Evolutionary conservation across 1,140 invertebrate genomes (phyloP).

Genomic region (Chlorops oryzae): DNA sequence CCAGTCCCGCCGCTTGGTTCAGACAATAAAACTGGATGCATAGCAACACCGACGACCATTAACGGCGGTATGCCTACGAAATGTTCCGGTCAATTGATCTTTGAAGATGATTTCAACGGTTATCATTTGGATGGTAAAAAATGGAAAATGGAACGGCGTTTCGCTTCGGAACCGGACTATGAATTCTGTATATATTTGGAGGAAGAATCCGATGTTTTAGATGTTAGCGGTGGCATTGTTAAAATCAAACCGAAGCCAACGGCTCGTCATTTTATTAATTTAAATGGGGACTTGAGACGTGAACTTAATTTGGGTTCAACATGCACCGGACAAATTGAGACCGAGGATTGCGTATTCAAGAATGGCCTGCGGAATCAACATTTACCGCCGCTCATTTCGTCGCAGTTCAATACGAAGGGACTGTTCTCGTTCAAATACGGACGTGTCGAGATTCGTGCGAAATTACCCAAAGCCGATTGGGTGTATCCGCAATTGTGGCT

Average conservation of each 20-base stretch:
- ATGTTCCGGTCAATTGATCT: constrained; percentile 52
- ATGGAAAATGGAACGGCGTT: constrained; percentile 46
- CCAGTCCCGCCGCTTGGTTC: background rate
- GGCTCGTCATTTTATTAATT: constrained; percentile 45
- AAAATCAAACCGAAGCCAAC: constrained; percentile 54
- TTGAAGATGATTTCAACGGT: constrained; percentile 52
- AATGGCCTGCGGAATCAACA: constrained; percentile 43
- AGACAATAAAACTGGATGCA: background rate
- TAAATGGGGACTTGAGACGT: constrained; percentile 42
- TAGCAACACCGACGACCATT: background rate
- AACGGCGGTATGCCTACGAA: constrained; percentile 36
- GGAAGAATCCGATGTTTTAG: constrained; percentile 51
- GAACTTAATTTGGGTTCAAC: constrained; percentile 46
- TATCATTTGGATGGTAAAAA: constrained; percentile 24
- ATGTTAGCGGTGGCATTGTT: constrained; percentile 52
- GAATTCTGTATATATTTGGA: constrained; percentile 64
- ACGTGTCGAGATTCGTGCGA: constrained; percentile 62
- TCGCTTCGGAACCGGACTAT: constrained; percentile 46
- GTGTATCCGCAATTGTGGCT: constrained; percentile 61
- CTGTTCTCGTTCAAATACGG: constrained; percentile 62
- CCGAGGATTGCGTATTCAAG: constrained; percentile 46
- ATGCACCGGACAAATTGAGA: constrained; percentile 48
- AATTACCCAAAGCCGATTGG: constrained; percentile 66
- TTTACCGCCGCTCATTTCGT: constrained; percentile 58
- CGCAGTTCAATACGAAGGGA: constrained; percentile 56